Percentiles rank a stretch among this genome's conserved stretches.
Evolutionary conservation across 2,888 invertebrate species (phyloP).

Genomic region (Chesias legatella): DNA sequence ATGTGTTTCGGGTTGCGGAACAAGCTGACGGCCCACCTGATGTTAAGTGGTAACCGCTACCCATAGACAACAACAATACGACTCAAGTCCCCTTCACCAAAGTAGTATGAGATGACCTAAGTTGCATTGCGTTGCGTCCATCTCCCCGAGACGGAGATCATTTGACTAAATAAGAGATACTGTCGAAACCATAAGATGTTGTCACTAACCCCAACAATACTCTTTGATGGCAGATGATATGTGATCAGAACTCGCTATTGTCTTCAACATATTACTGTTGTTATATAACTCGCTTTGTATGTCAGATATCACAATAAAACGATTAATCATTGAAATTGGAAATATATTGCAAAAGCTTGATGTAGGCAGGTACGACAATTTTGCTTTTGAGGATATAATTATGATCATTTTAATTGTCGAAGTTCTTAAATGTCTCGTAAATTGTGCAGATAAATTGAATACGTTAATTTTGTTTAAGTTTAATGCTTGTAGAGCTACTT

Average conservation of each 20-base stretch:
- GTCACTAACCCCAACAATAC: not conserved
- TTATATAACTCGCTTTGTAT: conserved; percentile 21
- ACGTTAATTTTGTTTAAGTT: too few relatives aligned
- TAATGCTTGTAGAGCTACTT: too few relatives aligned
- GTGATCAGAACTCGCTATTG: conserved; percentile 19
- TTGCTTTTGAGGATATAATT: conserved; percentile 24
- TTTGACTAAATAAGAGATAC: too few relatives aligned
- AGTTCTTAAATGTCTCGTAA: conserved; percentile 10
- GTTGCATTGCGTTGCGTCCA: not conserved
- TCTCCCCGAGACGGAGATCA: too few relatives aligned
- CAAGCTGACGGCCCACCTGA: too few relatives aligned
- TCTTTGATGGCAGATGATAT: not conserved
- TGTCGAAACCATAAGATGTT: too few relatives aligned
- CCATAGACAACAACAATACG: too few relatives aligned
- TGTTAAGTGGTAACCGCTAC: too few relatives aligned
- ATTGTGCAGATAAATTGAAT: too few relatives aligned
- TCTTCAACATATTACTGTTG: conserved; percentile 10
- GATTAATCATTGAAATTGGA: conserved; percentile 40
- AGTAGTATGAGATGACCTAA: too few relatives aligned
- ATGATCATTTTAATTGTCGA: conserved; percentile 16
- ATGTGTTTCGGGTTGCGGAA: too few relatives aligned
- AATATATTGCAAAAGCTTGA: conserved; percentile 34
- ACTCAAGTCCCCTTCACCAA: too few relatives aligned
- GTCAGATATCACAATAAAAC: conserved; percentile 41
- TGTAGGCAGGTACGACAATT: conserved; percentile 20